Base-by-base conservation (phyloP, 1,140 invertebrate genomes). In the Pseudomyrmex flavicornis region DNA sequence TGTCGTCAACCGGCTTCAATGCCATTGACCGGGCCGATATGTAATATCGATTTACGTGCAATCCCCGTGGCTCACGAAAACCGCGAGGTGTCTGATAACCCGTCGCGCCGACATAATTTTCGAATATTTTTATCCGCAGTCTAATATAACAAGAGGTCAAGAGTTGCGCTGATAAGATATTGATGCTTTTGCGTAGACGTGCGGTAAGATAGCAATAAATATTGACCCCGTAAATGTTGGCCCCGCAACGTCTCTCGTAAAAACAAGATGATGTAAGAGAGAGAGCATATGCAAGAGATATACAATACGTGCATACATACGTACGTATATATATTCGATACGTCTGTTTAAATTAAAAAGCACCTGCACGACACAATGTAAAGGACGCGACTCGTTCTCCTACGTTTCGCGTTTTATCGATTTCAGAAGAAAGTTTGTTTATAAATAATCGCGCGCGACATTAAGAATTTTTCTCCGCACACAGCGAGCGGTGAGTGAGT, bases 31-130 rank as follows among this genome's bases (percentile, higher is more conserved):
- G 52, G 5, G 35, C 12, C 20, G 75, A 54, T 84, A 80, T 20
- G 17, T 65, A 35, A 65, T 69, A 84, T 84, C 75, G 75, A 84
- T 80, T 69, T 84, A 69, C 63, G 56, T 79, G 10, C 70, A 79
- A 69, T 69, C 35, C 5, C 35, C 35, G 62, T 84, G 79, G 62
- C 74, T 17, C 63, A 10, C 46, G 56, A 84, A 79, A 77, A 79
- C 35, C 44, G 35, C 59, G 66, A 61, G 13, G 46, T 52, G 20
- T 66, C 63, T 15, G 79, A 85, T 83, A 83, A 85, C 70, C 79
- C 48, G 15, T 52, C 62, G 50, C 10, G 48, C 48, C 61, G 59
- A 79, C 82, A 56, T 70, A 77, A 83, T 77, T 59, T 46, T 7
- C 52, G 50, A 35, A 13, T 59, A 9, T 76, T 77, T 77, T 77